These are phyloP conservation scores for Rhincodon typus DNA, from an alignment of 2,797 vertebrate genomes.

Conservation along the genomic window DNA sequence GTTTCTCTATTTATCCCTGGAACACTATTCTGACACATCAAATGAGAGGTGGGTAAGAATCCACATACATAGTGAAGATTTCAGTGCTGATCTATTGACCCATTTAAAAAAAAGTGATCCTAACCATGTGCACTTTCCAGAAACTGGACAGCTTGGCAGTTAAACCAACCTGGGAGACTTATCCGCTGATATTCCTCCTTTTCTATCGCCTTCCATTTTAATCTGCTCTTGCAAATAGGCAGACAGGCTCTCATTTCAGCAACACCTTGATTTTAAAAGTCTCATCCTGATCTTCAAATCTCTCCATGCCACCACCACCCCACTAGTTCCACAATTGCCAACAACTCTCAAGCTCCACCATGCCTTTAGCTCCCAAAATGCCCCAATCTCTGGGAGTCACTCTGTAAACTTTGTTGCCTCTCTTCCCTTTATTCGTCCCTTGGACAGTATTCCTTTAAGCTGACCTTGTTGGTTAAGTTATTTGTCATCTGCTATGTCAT, in stretches of 20 bases:
- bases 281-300: neutral
- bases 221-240: neutral
- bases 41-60: no score
- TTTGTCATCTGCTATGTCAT: neutral
- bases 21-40: neutral
- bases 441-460: neutral
- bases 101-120: neutral
- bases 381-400: neutral
- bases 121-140: neutral
- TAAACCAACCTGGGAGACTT: neutral
- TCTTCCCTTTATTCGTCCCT: neutral
- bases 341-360: neutral
- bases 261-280: neutral
- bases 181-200: neutral
- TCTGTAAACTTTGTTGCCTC: neutral
- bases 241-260: neutral
- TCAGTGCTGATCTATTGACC: neutral
- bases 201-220: neutral
- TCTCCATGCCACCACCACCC: neutral
- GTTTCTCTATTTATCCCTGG: neutral
- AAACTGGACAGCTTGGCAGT: neutral
- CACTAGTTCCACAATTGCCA: neutral
- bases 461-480: neutral
- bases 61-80: neutral
- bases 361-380: neutral